Evolutionary conservation across 2,113 vertebrate species (phyloP).

Genomic region (Corythaixoides concolor): DNA sequence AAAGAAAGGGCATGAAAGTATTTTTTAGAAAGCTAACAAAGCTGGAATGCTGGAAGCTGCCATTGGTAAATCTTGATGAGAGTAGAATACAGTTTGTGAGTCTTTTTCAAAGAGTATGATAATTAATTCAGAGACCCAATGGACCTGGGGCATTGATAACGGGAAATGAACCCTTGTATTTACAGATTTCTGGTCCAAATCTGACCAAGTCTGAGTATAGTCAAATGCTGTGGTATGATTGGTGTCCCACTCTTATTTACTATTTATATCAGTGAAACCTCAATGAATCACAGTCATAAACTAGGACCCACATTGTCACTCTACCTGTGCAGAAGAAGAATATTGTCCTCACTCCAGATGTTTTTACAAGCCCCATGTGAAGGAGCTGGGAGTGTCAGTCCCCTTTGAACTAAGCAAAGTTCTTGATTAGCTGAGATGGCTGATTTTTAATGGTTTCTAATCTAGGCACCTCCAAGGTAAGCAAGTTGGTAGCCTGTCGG

Average conservation of each 20-base stretch:
- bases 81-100: not conserved
- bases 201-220: not conserved
- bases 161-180: not conserved
- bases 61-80: not conserved
- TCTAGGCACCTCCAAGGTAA: not conserved
- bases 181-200: not conserved
- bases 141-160: not conserved
- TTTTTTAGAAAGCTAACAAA: not conserved
- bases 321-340: not conserved
- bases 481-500: not conserved
- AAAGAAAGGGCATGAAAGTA: not conserved
- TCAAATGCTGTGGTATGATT: not conserved
- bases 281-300: not conserved
- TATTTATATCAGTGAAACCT: not conserved
- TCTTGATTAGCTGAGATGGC: not conserved
- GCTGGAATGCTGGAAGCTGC: not conserved
- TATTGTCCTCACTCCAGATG: not conserved
- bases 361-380: not conserved
- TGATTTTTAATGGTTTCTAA: not conserved
- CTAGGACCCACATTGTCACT: not conserved
- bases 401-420: not conserved
- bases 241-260: not conserved
- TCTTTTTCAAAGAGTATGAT: not conserved
- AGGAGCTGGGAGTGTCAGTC: not conserved
- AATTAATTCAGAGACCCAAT: not conserved